These are phyloP conservation scores for Megalurothrips usitatus DNA, from an alignment of 2,888 invertebrate genomes.

Conservation along the genomic window DNA sequence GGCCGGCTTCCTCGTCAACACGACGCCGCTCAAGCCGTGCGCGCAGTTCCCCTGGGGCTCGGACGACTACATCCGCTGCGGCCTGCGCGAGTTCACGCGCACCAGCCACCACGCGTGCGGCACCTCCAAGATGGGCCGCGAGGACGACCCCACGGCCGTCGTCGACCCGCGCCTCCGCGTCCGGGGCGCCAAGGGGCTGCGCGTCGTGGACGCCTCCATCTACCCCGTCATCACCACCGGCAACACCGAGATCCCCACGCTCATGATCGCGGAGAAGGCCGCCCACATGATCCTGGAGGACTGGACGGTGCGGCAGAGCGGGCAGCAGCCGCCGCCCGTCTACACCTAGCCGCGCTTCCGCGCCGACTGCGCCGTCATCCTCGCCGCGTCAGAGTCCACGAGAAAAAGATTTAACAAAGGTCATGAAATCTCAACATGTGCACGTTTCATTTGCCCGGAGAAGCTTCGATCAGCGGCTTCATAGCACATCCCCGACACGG, in stretches of 20 bases:
- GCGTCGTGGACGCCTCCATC: constrained; percentile 47
- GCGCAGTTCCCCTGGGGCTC: constrained; percentile 32
- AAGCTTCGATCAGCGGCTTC: too few species aligned
- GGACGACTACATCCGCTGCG: constrained; percentile 29
- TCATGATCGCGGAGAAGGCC: constrained; percentile 42
- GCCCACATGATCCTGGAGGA: constrained; percentile 39
- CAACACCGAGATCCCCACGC: constrained; percentile 42
- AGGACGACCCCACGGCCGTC: constrained; percentile 41
- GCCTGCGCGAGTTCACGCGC: constrained; percentile 34
- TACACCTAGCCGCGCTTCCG: too few species aligned
- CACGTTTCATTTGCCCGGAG: too few species aligned
- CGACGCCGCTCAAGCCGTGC: neutral
- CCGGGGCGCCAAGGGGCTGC: constrained; percentile 43
- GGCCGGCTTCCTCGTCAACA: neutral
- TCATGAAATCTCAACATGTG: too few species aligned
- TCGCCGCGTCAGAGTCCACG: too few species aligned
- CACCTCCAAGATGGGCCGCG: constrained; percentile 44
- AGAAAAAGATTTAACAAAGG: too few species aligned
- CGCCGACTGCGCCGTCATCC: too few species aligned
- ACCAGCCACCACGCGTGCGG: constrained; percentile 42
- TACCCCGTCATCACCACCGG: constrained; percentile 46
- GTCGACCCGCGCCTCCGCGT: constrained; percentile 44
- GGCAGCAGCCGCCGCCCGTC: too few species aligned
- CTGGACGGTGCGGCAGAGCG: neutral
- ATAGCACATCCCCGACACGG: too few species aligned